Percentiles rank a stretch among this genome's conserved stretches.
Conservation (phyloP, 2,797 vertebrate species). For the Sylvia borin region DNA sequence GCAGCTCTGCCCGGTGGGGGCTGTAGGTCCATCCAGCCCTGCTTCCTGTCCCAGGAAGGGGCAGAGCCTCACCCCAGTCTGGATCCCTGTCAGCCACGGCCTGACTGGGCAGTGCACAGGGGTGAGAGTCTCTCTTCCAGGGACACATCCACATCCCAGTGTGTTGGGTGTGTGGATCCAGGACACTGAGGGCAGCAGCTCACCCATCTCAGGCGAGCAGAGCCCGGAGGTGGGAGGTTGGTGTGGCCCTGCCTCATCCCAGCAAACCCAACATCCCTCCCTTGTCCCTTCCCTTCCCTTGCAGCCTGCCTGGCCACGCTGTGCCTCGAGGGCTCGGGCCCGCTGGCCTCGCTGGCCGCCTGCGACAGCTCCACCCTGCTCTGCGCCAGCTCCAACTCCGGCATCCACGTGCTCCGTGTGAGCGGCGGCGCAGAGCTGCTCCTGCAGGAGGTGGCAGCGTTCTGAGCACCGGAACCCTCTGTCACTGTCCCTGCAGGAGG, state of each 20-base stretch:
- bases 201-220: fast-evolving
- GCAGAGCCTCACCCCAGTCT: not conserved
- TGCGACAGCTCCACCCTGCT: conserved; percentile 78
- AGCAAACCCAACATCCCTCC: not conserved
- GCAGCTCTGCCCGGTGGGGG: not conserved
- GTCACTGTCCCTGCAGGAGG: not conserved
- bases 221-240: not conserved
- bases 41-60: not conserved
- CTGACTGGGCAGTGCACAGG: not conserved
- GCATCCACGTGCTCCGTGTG: conserved; percentile 76
- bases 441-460: conserved; percentile 67
- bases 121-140: not conserved
- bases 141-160: not conserved
- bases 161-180: fast-evolving
- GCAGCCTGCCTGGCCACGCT: conserved; percentile 85
- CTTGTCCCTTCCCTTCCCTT: not conserved
- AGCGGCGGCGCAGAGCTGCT: not conserved
- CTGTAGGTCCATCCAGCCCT: not conserved
- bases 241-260: fast-evolving
- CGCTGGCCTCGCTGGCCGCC: conserved; percentile 82
- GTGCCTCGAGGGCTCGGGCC: conserved; percentile 83
- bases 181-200: not conserved
- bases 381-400: conserved; percentile 85
- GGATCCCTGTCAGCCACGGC: not conserved
- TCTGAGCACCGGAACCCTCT: conserved; percentile 54